A percentile compares a stretch with the other conserved stretches of the same genome.
Evolutionary conservation across 1,140 invertebrate species (phyloP).

Genomic region (Apocrypta bakeri): DNA sequence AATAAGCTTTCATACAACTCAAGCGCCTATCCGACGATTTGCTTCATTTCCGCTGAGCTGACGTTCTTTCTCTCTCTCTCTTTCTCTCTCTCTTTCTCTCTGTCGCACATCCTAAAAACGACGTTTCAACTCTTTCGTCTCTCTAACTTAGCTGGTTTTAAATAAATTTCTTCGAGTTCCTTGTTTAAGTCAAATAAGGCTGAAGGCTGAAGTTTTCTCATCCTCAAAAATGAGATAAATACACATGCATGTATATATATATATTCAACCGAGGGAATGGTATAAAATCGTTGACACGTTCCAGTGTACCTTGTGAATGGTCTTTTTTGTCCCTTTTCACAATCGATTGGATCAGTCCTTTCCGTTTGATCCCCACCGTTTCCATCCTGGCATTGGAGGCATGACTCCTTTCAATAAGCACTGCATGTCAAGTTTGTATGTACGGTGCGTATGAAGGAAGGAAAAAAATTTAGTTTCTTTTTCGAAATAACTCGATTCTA

Average conservation of each 20-base stretch:
- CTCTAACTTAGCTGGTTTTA: neutral
- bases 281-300: slow-evolving; percentile 29
- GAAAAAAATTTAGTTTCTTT: neutral
- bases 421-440: slow-evolving; percentile 35
- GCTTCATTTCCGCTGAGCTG: slow-evolving; percentile 62
- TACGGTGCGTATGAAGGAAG: neutral
- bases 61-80: too few relatives aligned
- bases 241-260: neutral
- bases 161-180: neutral
- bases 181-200: too few relatives aligned
- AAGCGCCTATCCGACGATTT: slow-evolving; percentile 64
- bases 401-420: slow-evolving; percentile 23
- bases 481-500: neutral
- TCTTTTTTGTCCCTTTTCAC: slow-evolving; percentile 38
- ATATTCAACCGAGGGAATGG: neutral
- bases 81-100: too few relatives aligned
- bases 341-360: slow-evolving; percentile 45
- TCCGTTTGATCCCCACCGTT: slow-evolving; percentile 23
- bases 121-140: neutral
- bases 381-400: neutral
- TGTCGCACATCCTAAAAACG: too few relatives aligned
- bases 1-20: neutral
- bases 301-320: slow-evolving; percentile 27
- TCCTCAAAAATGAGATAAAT: neutral
- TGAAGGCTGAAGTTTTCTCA: slow-evolving; percentile 7